Evolutionary conservation across 2,888 invertebrate genomes (phyloP), one percentile per base, ranked within the genome.

Genomic region (Bugula neritina): DNA sequence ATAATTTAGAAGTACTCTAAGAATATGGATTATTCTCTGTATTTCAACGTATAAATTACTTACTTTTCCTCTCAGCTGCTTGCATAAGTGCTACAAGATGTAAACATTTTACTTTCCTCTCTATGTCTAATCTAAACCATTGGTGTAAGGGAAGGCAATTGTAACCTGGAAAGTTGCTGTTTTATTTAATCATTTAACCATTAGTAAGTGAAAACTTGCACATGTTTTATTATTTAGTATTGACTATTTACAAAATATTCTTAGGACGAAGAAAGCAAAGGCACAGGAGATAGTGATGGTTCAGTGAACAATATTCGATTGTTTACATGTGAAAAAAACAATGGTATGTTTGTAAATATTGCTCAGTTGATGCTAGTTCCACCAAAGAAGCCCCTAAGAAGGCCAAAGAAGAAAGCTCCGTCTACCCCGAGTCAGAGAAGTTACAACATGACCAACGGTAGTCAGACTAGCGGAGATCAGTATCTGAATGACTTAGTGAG

Each of bases 271-370:
- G 31, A 63, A n/a, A 63, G 63, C 27, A 21, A 31, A 31, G 63
- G 63, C 13, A 25, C 63, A 13, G 63, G 63, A 3, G 63, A 63
- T 27, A 63, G 63, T 31, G 63, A 63, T 63, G 63, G 63, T 2
- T 63, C 63, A 17, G 31, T 63, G 10, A 63, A 63, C 63, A 63
- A 63, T 27, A 31, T 63, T 25, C 27, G 63, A 63, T 31, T 63
- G 1, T 63, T 63, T n/a, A 29, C 13, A 27, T 63, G 63, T 63
- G 63, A 63, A 29, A 63, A 63, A 27, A 63, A 63, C 31, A 63
- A 63, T n/a, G 63, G 63, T 10, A 63, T 63, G 63, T 13, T 63
- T 25, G 63, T 63, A 31, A 63, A 63, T 31, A 63, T 63, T 63
- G 63, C 31, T 25, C 63, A 63, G 31, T 1, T 63, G 5, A 63